Base-by-base conservation (phyloP, 2,797 vertebrate genomes). In the Nannoperca obscura region DNA sequence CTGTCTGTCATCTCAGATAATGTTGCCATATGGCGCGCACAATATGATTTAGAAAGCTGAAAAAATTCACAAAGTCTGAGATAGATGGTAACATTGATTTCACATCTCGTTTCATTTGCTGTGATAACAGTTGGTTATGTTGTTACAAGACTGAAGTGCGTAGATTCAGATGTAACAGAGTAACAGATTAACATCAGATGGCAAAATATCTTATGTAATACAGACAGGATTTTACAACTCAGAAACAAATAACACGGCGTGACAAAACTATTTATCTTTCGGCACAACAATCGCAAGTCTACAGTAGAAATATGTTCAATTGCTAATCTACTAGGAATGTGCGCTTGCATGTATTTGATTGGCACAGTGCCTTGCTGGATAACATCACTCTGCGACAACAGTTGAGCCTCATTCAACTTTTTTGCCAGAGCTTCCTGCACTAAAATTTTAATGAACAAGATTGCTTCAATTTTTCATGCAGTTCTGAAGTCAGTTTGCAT, bases 51-150 rank as follows among this genome's bases (percentile, higher is more conserved):
- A 54, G 3, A 57, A 40, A 69, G 38, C 30, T 63, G 36, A 50
- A 57, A 54, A 67, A 55, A 50, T 71, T 32, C 36, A 17, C 22
- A 55, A 13, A n/a, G 19, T 60, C 30, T 15, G 12, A 46, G 27
- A 58, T 54, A 74, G 59, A 61, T 30, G 8, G 24, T 22, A 32
- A 69, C 10, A n/a, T 24, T 50, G n/a, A 64, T 67, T 12, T 34
- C 55, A 68, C 19, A 32, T 68, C 7, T 50, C 52, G 24, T 27
- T 55, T 61, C 8, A n/a, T 55, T 20, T 62, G 50, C 46, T 53
- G 49, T 50, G 40, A 71, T 20, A 60, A 64, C 38, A 57, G 24
- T 32, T 19, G 0, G 42, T 42, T 17, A n/a, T 64, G 52, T 53
- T 65, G 49, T 44, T 27, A 38, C 6, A 62, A 61, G 20, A 49